Conservation (phyloP, 2,888 invertebrate genomes). For the Epirrhoe tristata region DNA sequence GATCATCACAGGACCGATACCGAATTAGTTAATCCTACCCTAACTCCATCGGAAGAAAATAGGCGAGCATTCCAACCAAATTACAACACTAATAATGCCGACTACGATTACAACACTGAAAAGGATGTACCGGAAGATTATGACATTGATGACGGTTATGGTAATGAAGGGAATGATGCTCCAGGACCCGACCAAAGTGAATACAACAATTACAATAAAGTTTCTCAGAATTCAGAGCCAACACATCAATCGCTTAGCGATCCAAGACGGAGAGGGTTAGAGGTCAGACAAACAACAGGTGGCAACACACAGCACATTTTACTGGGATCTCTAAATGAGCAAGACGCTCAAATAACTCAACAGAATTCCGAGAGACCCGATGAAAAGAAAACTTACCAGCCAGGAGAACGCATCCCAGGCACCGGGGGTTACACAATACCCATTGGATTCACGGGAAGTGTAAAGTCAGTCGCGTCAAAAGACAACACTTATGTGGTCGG, state of each 20-base stretch:
- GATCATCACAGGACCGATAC: slow-evolving; percentile 67
- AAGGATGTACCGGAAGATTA: slow-evolving; percentile 73
- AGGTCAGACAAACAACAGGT: slow-evolving; percentile 78
- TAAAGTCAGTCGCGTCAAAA: slow-evolving; percentile 87
- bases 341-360: slow-evolving; percentile 87
- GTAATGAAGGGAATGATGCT: slow-evolving; percentile 69
- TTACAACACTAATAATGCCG: slow-evolving; percentile 58
- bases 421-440: slow-evolving; percentile 89
- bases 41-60: slow-evolving; percentile 59
- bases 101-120: slow-evolving; percentile 72
- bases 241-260: slow-evolving; percentile 69
- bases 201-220: slow-evolving; percentile 87
- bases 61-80: slow-evolving; percentile 69
- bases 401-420: slow-evolving; percentile 88
- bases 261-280: slow-evolving; percentile 65
- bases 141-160: slow-evolving; percentile 72
- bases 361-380: slow-evolving; percentile 81
- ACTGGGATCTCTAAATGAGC: slow-evolving; percentile 84
- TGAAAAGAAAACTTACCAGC: slow-evolving; percentile 86
- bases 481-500: slow-evolving; percentile 85
- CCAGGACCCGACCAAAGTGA: slow-evolving; percentile 81
- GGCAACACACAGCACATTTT: slow-evolving; percentile 88
- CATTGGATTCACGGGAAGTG: slow-evolving; percentile 88
- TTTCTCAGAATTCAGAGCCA: slow-evolving; percentile 68
- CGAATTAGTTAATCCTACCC: slow-evolving; percentile 47